Evolutionary conservation across 2,113 vertebrate species (phyloP), one percentile per base, ranked within the genome.

Genomic region (Chascanopsetta lugubris): DNA sequence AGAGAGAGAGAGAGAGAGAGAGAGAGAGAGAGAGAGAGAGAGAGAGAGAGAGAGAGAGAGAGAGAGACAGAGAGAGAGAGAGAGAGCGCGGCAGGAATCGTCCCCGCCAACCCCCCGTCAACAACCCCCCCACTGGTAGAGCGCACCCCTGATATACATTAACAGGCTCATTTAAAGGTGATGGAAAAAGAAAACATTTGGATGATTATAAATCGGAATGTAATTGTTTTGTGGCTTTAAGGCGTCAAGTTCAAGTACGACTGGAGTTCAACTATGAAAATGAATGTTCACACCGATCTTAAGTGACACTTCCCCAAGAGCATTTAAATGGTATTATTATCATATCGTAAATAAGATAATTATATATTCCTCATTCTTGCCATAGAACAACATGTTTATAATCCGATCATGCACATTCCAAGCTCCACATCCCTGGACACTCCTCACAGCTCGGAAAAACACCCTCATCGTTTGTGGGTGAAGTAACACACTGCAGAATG

Each of bases 381-480:
- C 36, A 26, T 42, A 57, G 55, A 26, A 27, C 21, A 36, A 24
- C 25, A 43, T 58, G 38, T 27, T 3, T 29, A 24, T 22, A 58
- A 50, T 59, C 58, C 1, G 5, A 43, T 47, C 30, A 13, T 69
- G 38, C 43, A 26, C 22, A 62, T 18, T 58, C 24, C 65, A n/a
- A 55, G 10, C 8, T 47, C 26, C 55, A 29, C 27, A 68, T 40
- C 17, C 48, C 18, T 32, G 2, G 54, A 77, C 63, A 50, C 24
- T 75, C 47, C n/a, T 8, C 30, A 34, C 36, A 32, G 36, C 54
- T 69, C 76, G 57, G 56, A 76, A 70, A 50, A 34, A 24, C 45
- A 57, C 46, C 29, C 2, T 59, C 46, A 58, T 77, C 69, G 20
- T 80, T 72, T 78, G 54, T 50, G 64, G 76, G 26, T 56, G 54